These are phyloP conservation scores for Shargacucullia verbasci DNA, from an alignment of 2,888 invertebrate genomes.

Conservation along the genomic window DNA sequence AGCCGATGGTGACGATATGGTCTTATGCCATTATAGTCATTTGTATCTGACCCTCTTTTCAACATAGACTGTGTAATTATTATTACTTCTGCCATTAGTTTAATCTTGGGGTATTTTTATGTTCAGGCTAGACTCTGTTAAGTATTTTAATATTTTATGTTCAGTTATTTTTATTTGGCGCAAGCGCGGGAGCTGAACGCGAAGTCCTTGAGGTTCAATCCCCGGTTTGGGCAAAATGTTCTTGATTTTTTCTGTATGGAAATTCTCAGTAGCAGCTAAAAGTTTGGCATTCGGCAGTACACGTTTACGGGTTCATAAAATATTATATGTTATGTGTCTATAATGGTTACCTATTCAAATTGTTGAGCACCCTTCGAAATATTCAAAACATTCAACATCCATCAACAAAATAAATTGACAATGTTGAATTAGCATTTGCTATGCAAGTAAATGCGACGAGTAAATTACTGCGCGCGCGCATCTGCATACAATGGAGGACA, in stretches of 20 bases:
- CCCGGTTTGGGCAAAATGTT: too few species aligned
- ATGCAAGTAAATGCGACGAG: constrained; percentile 62
- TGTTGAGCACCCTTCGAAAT: constrained; percentile 10
- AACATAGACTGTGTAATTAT: constrained; percentile 68
- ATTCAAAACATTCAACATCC: constrained; percentile 27
- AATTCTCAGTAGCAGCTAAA: too few species aligned
- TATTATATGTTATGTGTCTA: neutral
- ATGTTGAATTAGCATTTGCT: constrained; percentile 63
- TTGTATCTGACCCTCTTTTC: constrained; percentile 48
- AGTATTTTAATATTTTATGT: too few species aligned
- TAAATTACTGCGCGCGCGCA: constrained; percentile 46
- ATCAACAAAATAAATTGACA: constrained; percentile 47
- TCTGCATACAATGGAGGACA: constrained; percentile 71
- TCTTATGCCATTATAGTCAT: constrained; percentile 45
- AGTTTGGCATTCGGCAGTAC: too few species aligned
- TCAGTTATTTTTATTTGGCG: too few species aligned
- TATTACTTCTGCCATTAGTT: constrained; percentile 54
- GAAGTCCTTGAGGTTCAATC: too few species aligned
- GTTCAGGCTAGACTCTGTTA: too few species aligned
- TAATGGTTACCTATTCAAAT: neutral
- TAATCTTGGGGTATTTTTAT: too few species aligned
- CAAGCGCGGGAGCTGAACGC: too few species aligned
- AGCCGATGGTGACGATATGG: constrained; percentile 40
- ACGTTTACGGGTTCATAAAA: too few species aligned
- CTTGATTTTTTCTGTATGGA: too few species aligned